Evolutionary conservation across 2,888 invertebrate genomes (phyloP).

Genomic region (Torymus aiolomorphi): DNA sequence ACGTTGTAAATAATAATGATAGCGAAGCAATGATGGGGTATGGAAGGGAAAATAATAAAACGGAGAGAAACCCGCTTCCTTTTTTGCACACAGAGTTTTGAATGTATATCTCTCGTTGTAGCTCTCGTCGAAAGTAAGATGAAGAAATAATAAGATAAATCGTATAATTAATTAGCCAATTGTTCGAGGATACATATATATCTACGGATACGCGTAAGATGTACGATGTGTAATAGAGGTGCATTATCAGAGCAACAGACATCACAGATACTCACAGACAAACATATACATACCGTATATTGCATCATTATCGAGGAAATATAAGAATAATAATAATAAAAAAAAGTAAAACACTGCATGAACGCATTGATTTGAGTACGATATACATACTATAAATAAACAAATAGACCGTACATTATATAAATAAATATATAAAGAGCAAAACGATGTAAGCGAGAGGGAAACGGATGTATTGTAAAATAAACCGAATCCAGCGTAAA

Average conservation of each 20-base stretch:
- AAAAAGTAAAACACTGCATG: constrained; percentile 2
- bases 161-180: constrained; percentile 33
- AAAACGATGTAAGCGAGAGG: no score
- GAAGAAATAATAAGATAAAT: constrained; percentile 4
- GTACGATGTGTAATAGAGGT: no score
- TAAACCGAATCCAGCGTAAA: constrained; percentile 42
- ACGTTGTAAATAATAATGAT: no score
- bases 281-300: no score
- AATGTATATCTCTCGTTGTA: constrained; percentile 23
- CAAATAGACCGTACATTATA: background rate
- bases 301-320: no score
- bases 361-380: constrained; percentile 12
- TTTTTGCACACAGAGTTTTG: constrained; percentile 12
- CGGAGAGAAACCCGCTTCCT: no score
- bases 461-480: constrained; percentile 41
- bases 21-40: no score
- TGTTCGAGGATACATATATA: constrained; percentile 23
- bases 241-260: no score
- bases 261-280: no score
- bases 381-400: constrained; percentile 24
- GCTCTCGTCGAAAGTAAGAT: constrained; percentile 31
- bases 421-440: constrained; percentile 13
- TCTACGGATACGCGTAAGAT: background rate
- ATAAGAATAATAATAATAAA: no score
- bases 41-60: no score